Evolutionary conservation across 2,113 vertebrate genomes (phyloP).

Genomic region (Herpailurus yagouaroundi): DNA sequence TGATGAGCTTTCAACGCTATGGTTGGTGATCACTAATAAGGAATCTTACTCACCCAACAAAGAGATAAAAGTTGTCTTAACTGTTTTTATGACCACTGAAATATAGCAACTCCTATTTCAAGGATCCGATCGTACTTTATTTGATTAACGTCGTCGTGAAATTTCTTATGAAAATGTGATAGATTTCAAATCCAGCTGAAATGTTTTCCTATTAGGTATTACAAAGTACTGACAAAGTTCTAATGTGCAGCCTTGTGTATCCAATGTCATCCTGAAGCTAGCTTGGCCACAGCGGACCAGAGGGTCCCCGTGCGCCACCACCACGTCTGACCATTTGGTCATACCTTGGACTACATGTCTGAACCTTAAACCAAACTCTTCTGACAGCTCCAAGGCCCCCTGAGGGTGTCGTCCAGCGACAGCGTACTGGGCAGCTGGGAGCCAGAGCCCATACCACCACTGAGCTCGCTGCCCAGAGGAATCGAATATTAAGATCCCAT

Average conservation of each 20-base stretch:
- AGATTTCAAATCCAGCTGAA: background rate
- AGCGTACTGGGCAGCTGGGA: background rate
- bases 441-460: fast-evolving
- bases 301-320: background rate
- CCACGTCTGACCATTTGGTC: background rate
- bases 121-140: background rate
- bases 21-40: background rate
- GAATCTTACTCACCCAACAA: background rate
- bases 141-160: background rate
- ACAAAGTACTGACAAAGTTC: background rate
- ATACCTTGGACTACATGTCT: background rate
- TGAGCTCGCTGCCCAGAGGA: background rate
- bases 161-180: background rate
- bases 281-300: too few species aligned
- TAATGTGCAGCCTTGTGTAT: background rate
- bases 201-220: background rate
- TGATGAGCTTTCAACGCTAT: background rate
- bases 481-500: too few species aligned
- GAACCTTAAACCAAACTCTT: background rate
- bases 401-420: too few species aligned
- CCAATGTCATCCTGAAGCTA: background rate
- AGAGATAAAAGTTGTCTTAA: background rate
- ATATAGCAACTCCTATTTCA: background rate
- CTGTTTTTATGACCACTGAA: background rate
- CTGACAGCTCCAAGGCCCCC: background rate